Conservation (phyloP, 2,888 invertebrate species). For the Choristoneura rosaceana region DNA sequence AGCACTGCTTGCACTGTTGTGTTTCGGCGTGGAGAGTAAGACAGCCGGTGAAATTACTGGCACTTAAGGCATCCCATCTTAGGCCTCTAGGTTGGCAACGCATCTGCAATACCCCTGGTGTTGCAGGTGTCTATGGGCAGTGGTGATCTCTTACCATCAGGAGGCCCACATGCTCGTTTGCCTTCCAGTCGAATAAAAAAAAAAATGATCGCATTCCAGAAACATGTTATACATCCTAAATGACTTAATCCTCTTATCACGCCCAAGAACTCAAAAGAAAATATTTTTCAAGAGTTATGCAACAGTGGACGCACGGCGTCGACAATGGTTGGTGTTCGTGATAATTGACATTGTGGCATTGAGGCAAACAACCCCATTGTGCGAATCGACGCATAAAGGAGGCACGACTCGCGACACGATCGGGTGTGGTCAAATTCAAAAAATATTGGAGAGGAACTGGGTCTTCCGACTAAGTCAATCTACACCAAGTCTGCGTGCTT, state of each 20-base stretch:
- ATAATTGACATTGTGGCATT: conserved; percentile 49
- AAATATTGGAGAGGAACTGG: conserved; percentile 12
- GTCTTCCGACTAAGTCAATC: neutral
- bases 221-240: neutral
- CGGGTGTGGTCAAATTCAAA: conserved; percentile 31
- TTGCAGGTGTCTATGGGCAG: too few relatives aligned
- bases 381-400: conserved; percentile 43
- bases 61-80: too few relatives aligned
- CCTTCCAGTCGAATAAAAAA: too few relatives aligned
- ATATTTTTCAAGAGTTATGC: conserved; percentile 20
- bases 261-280: neutral
- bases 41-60: too few relatives aligned
- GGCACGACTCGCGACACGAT: conserved; percentile 47
- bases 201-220: neutral
- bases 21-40: too few relatives aligned
- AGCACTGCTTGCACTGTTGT: too few relatives aligned
- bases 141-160: too few relatives aligned
- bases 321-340: conserved; percentile 38
- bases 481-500: too few relatives aligned
- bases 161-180: too few relatives aligned
- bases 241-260: neutral
- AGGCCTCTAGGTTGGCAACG: too few relatives aligned
- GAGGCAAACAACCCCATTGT: conserved; percentile 44
- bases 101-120: too few relatives aligned
- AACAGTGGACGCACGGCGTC: conserved; percentile 15